Percentiles rank a stretch among this genome's conserved stretches.
phyloP scores from a whole-genome alignment of 2,888 invertebrate genomes.

The Scelioninae gen. 1 region DNA sequence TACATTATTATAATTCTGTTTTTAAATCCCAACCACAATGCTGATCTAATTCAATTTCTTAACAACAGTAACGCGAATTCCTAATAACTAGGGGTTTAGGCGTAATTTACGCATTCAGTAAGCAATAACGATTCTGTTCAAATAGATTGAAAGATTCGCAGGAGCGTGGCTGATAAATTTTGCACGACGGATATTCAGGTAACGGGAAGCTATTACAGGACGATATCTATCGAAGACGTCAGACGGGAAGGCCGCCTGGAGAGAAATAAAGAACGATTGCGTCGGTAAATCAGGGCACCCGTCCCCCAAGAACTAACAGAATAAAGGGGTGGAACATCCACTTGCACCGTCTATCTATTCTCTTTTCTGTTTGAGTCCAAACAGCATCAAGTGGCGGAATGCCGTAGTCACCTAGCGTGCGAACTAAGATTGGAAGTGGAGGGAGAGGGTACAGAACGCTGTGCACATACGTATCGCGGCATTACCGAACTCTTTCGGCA shows the following conservation, averaged over 20 bases:
- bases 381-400: conserved; percentile 64
- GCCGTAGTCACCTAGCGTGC: conserved; percentile 70
- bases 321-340: conserved; percentile 72
- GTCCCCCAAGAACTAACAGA: conserved; percentile 37
- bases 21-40: neutral
- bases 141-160: conserved; percentile 67
- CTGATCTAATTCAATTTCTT: conserved; percentile 29
- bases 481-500: conserved; percentile 79
- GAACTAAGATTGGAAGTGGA: conserved; percentile 14
- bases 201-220: conserved; percentile 84
- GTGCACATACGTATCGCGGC: conserved; percentile 83
- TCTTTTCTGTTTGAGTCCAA: conserved; percentile 67
- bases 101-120: conserved; percentile 52
- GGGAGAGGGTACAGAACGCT: conserved; percentile 67
- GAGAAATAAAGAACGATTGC: conserved; percentile 85
- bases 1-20: too few species aligned
- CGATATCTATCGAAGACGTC: conserved; percentile 83
- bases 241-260: conserved; percentile 84
- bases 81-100: neutral
- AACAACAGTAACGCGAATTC: conserved; percentile 11
- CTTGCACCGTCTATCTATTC: conserved; percentile 62
- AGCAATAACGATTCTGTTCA: conserved; percentile 64
- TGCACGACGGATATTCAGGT: conserved; percentile 80
- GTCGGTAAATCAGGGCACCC: conserved; percentile 83
- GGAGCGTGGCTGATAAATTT: conserved; percentile 68